A percentile compares a stretch with the other conserved stretches of the same genome.
These are phyloP conservation scores for Leptopilina drosophilae DNA, from an alignment of 2,888 invertebrate species.

Conservation along the genomic window DNA sequence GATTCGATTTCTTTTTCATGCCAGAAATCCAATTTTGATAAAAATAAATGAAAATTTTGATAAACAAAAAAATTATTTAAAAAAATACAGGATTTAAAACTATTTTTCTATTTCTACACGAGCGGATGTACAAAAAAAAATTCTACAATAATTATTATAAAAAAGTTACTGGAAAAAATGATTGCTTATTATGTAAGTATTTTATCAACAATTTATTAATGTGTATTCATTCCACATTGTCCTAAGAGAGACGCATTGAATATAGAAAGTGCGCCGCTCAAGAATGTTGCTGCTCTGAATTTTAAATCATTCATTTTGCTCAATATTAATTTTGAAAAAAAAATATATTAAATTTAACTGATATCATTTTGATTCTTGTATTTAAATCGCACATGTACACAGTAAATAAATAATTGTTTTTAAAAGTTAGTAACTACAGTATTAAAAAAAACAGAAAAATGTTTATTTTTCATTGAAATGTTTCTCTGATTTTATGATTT, in stretches of 20 bases:
- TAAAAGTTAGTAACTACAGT: no score
- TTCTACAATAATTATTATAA: not conserved
- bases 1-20: no score
- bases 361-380: not conserved
- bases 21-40: no score
- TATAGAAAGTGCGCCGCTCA: constrained; percentile 31
- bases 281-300: constrained; percentile 34
- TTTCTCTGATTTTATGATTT: no score
- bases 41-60: no score
- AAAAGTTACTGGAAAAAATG: not conserved
- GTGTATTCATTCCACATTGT: constrained; percentile 30
- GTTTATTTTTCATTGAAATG: no score
- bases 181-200: not conserved
- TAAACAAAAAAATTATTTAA: no score
- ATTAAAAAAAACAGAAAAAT: no score
- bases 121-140: no score
- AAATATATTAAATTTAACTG: not conserved
- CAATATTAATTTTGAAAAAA: constrained; percentile 12
- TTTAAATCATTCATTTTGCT: constrained; percentile 21
- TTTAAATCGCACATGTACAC: not conserved
- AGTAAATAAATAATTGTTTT: no score
- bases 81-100: no score
- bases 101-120: not conserved
- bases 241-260: constrained; percentile 22
- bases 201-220: constrained; percentile 3